Evolutionary conservation across 2,113 vertebrate genomes (phyloP).

Genomic region (Planiliza haematocheilus): DNA sequence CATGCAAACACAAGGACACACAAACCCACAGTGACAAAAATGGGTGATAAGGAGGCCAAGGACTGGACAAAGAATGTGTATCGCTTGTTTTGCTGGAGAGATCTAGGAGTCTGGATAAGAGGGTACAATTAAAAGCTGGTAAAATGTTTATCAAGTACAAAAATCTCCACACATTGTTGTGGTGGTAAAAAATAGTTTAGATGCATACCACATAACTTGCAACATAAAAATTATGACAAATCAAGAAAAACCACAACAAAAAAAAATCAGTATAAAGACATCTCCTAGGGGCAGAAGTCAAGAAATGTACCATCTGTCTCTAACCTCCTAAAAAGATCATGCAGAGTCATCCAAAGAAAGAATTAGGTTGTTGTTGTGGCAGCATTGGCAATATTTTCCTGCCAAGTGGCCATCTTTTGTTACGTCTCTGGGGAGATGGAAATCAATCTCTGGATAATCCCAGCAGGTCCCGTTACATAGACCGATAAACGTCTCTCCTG

Average conservation of each 20-base stretch:
- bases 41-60: conserved; percentile 27
- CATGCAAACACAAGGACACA: conserved; percentile 31
- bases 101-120: conserved; percentile 8
- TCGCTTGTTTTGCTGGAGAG: conserved; percentile 40
- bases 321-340: conserved; percentile 1
- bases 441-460: conserved; percentile 41
- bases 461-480: conserved; percentile 23
- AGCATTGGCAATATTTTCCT: conserved; percentile 23
- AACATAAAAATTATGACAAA: background rate
- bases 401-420: conserved; percentile 33
- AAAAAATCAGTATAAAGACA: no score
- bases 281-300: background rate
- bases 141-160: no score
- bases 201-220: background rate
- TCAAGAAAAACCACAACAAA: background rate
- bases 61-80: conserved; percentile 35
- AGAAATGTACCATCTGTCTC: background rate
- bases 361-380: background rate
- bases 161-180: no score
- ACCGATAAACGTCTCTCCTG: conserved; percentile 16
- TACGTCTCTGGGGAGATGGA: conserved; percentile 34
- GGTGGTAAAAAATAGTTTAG: background rate
- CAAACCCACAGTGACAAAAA: conserved; percentile 16
- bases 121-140: no score
- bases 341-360: background rate